phyloP scores from a whole-genome alignment of 2,888 invertebrate species.

The Drosophila demipolita region DNA sequence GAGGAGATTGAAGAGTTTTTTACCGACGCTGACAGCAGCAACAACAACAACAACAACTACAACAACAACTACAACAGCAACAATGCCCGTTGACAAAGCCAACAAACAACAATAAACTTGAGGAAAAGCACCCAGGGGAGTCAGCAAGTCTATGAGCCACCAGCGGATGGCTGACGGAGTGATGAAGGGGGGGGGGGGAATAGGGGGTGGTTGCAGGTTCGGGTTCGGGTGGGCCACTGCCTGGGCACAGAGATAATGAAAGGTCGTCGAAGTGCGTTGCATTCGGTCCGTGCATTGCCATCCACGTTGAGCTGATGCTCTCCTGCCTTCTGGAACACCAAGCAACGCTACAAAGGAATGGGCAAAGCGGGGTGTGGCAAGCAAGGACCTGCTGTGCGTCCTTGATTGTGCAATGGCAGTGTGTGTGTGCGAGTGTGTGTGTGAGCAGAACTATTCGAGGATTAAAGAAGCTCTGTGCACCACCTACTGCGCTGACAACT shows the following conservation, averaged over 20 bases:
- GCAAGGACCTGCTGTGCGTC: background rate
- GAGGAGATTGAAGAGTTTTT: slow-evolving; percentile 54
- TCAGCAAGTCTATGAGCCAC: background rate
- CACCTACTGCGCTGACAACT: slow-evolving; percentile 28
- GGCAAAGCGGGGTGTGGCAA: background rate
- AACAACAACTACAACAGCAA: slow-evolving; percentile 21
- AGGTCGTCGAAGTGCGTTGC: slow-evolving; percentile 80
- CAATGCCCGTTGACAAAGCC: slow-evolving; percentile 64
- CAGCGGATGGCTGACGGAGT: background rate
- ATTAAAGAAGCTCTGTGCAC: slow-evolving; percentile 38
- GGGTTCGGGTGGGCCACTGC: background rate
- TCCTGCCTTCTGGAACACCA: slow-evolving; percentile 3
- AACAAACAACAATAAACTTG: slow-evolving; percentile 65
- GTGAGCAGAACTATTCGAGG: slow-evolving; percentile 60
- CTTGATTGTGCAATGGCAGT: slow-evolving; percentile 3
- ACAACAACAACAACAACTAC: slow-evolving; percentile 15
- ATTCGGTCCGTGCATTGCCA: slow-evolving; percentile 44
- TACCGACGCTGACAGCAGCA: slow-evolving; percentile 41
- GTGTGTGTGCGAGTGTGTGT: slow-evolving; percentile 1
- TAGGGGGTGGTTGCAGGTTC: background rate
- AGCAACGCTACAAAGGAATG: background rate
- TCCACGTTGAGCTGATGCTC: slow-evolving; percentile 46
- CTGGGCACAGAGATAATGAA: slow-evolving; percentile 71
- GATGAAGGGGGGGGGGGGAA: too few species aligned
- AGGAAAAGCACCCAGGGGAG: slow-evolving; percentile 52